Conservation (phyloP, 2,888 invertebrate species). For the Phrixothrix hirtus region DNA sequence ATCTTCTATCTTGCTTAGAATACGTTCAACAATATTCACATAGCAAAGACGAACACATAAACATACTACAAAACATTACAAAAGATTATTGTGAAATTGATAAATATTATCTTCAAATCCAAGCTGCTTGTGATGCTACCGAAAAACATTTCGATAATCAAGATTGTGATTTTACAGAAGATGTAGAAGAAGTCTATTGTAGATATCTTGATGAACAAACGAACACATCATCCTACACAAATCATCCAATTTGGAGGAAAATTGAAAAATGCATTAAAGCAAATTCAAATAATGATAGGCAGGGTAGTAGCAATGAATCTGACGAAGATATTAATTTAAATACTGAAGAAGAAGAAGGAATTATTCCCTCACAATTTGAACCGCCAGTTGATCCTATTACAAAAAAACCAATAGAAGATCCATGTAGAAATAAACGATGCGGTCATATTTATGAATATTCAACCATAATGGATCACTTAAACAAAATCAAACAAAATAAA, state of each 20-base stretch:
- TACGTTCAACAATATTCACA: constrained; percentile 16
- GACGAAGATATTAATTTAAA: constrained; percentile 7
- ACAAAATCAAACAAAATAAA: constrained; percentile 14
- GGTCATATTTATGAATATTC: constrained; percentile 23
- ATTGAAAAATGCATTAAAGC: constrained; percentile 1
- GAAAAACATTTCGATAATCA: constrained; percentile 14
- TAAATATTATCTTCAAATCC: constrained; percentile 2
- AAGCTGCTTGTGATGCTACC: constrained; percentile 12
- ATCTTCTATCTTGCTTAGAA: constrained; percentile 13
- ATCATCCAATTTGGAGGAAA: constrained; percentile 20
- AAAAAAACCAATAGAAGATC: constrained; percentile 15
- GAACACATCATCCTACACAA: neutral
- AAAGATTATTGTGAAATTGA: constrained; percentile 23
- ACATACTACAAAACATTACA: constrained; percentile 6
- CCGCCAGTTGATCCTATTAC: constrained; percentile 29
- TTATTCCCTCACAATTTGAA: constrained; percentile 21
- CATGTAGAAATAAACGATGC: constrained; percentile 21
- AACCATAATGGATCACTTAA: constrained; percentile 15
- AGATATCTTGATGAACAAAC: constrained; percentile 7
- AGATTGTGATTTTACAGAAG: constrained; percentile 19
- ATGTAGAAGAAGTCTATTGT: constrained; percentile 16
- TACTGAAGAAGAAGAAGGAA: constrained; percentile 11
- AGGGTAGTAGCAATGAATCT: neutral
- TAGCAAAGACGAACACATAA: constrained; percentile 5
- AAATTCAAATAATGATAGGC: neutral